Conservation (phyloP, 2,797 vertebrate species). For the Antennarius maculatus region DNA sequence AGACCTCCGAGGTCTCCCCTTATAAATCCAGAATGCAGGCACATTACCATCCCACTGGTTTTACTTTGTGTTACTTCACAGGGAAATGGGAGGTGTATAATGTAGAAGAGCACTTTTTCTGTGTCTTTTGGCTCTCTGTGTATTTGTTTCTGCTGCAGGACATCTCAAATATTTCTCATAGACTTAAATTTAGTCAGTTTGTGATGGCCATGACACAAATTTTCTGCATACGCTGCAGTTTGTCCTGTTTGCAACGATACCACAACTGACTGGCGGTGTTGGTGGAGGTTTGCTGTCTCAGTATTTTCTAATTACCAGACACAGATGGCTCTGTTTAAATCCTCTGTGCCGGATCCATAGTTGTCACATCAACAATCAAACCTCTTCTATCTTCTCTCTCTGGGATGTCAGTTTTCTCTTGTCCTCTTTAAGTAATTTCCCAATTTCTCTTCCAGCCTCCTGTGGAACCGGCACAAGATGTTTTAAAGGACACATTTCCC, state of each 20-base stretch:
- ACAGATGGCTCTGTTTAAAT: too few relatives aligned
- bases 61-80: conserved; percentile 7
- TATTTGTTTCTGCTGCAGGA: too few relatives aligned
- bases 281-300: too few relatives aligned
- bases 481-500: conserved; percentile 67
- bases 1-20: conserved; percentile 53
- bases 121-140: conserved; percentile 1
- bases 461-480: conserved; percentile 54
- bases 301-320: too few relatives aligned
- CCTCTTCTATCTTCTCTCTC: background rate
- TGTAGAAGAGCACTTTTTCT: background rate
- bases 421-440: conserved; percentile 6
- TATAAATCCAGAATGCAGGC: conserved; percentile 44
- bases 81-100: background rate
- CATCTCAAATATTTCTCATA: too few relatives aligned
- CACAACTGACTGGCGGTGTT: too few relatives aligned
- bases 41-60: conserved; percentile 16
- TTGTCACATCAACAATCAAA: background rate
- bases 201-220: too few relatives aligned
- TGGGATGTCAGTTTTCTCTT: background rate
- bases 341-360: background rate
- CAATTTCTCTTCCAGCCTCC: conserved; percentile 16
- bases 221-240: too few relatives aligned
- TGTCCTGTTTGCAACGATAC: too few relatives aligned
- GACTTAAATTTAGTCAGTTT: too few relatives aligned